Conservation (phyloP, 2,797 vertebrate species). For the Brachyalestes nurse region DNA sequence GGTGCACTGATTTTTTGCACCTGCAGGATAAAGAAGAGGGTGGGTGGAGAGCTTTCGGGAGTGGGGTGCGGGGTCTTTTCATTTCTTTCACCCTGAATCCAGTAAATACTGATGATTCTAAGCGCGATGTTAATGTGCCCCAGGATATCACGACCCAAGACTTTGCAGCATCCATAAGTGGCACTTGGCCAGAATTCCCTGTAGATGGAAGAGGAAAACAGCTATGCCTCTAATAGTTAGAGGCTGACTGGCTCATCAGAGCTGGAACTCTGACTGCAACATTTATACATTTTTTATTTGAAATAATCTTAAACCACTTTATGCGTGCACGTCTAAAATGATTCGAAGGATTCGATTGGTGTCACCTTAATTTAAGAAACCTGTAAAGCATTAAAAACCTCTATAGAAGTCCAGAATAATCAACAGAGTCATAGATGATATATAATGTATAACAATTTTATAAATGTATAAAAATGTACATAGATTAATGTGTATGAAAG, state of each 20-base stretch:
- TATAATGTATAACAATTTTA: no score
- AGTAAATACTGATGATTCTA: conserved; percentile 30
- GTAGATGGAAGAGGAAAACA: conserved; percentile 15
- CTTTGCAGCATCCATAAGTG: background rate
- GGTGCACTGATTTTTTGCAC: conserved; percentile 12
- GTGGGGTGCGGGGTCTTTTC: background rate
- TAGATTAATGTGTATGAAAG: no score
- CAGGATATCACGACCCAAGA: background rate
- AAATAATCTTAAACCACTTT: no score
- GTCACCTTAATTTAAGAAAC: no score
- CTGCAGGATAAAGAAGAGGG: conserved; percentile 1
- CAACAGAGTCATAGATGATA: no score
- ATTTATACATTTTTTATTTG: background rate
- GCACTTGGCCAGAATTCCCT: background rate
- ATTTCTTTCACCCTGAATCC: background rate
- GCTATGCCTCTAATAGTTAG: conserved; percentile 8
- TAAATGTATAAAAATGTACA: no score
- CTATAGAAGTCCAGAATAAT: no score
- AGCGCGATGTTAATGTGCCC: conserved; percentile 7
- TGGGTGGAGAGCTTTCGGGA: background rate
- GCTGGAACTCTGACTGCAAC: conserved; percentile 53
- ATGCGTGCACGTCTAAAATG: no score
- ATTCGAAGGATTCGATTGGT: no score
- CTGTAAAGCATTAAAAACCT: no score
- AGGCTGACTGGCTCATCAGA: conserved; percentile 25